Conservation (phyloP, 2,797 vertebrate genomes). For the Sebastes iracundus region DNA sequence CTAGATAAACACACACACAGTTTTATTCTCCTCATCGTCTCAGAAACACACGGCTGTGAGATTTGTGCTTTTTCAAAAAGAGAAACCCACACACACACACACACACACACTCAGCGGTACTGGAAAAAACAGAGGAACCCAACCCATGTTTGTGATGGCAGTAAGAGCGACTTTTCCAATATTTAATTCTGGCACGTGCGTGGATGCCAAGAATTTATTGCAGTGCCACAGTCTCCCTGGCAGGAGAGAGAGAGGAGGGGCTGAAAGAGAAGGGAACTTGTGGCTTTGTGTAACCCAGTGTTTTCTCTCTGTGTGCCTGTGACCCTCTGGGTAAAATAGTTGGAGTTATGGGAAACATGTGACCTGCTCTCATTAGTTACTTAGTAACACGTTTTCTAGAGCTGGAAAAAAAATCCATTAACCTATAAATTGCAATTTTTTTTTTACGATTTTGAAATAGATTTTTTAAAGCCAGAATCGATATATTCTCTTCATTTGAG, state of each 20-base stretch:
- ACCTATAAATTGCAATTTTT: too few relatives aligned
- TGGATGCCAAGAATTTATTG: slow-evolving; percentile 73
- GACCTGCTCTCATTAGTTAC: slow-evolving; percentile 23
- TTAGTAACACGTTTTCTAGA: not conserved
- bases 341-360: slow-evolving; percentile 33
- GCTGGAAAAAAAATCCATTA: too few relatives aligned
- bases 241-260: slow-evolving; percentile 19
- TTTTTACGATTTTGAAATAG: too few relatives aligned
- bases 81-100: slow-evolving; percentile 16
- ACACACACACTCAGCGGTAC: slow-evolving; percentile 21
- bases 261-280: slow-evolving; percentile 34
- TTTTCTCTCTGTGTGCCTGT: slow-evolving; percentile 45
- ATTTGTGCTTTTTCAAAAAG: slow-evolving; percentile 18
- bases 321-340: slow-evolving; percentile 39
- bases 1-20: slow-evolving; percentile 2
- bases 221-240: slow-evolving; percentile 70
- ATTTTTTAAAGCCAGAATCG: too few relatives aligned
- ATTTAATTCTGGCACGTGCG: slow-evolving; percentile 73
- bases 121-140: slow-evolving; percentile 70
- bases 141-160: slow-evolving; percentile 81
- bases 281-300: slow-evolving; percentile 53
- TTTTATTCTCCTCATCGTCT: not conserved
- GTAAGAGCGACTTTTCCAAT: slow-evolving; percentile 76
- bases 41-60: slow-evolving; percentile 47
- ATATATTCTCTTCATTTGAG: too few relatives aligned